phyloP scores from a whole-genome alignment of 2,888 invertebrate species.

The Laspeyria flexula region DNA sequence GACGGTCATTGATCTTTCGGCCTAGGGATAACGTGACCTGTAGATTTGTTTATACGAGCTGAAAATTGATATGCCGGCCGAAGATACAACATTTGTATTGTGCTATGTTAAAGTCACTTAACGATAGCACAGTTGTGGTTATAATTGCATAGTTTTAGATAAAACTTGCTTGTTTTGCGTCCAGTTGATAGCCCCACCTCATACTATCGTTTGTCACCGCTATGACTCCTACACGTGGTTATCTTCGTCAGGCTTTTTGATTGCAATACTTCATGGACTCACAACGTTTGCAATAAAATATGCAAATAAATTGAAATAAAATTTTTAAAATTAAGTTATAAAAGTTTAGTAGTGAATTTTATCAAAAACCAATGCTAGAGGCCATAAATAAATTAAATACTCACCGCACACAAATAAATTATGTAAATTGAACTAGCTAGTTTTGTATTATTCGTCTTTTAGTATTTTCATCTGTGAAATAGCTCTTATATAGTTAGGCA shows the following conservation, averaged over 20 bases:
- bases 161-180: constrained; percentile 9
- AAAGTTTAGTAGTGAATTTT: too few species aligned
- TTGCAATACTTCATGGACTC: too few species aligned
- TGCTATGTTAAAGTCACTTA: constrained; percentile 28
- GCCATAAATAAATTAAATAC: too few species aligned
- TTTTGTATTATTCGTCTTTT: too few species aligned
- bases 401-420: too few species aligned
- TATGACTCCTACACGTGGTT: background rate
- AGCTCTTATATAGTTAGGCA: too few species aligned
- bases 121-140: constrained; percentile 23
- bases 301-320: too few species aligned
- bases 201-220: background rate
- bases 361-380: too few species aligned
- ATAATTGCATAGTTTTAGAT: constrained; percentile 20
- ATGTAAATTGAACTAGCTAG: too few species aligned
- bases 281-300: too few species aligned
- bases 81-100: constrained; percentile 35
- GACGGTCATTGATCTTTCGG: constrained; percentile 71
- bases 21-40: constrained; percentile 54
- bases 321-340: too few species aligned
- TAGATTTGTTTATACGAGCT: constrained; percentile 42
- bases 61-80: constrained; percentile 35
- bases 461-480: too few species aligned
- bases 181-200: constrained; percentile 3
- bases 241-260: background rate